phyloP scores from a whole-genome alignment of 2,113 vertebrate genomes.

The Carassius auratus region DNA sequence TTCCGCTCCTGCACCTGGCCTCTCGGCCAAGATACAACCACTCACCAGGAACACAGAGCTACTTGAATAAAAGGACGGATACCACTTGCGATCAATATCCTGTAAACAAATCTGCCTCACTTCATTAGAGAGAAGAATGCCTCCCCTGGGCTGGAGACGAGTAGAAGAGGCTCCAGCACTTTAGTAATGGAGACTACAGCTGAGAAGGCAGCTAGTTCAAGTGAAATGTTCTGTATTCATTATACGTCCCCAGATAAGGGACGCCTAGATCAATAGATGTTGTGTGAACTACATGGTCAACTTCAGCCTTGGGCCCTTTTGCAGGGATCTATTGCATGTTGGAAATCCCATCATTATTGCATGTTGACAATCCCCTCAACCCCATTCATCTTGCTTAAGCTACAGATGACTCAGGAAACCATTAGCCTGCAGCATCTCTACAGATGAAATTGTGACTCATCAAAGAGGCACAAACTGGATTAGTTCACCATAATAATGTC shows the following conservation, averaged over 20 bases:
- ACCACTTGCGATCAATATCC: conserved; percentile 35
- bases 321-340: conserved; percentile 11
- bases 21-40: background rate
- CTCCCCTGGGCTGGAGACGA: conserved; percentile 24
- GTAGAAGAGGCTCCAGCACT: background rate
- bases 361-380: background rate
- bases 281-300: conserved; percentile 5
- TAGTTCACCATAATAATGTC: conserved; percentile 3
- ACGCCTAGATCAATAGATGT: conserved; percentile 1
- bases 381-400: conserved; percentile 20
- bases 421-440: conserved; percentile 6
- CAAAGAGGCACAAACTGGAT: background rate
- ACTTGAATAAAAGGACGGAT: conserved; percentile 1
- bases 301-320: conserved; percentile 13
- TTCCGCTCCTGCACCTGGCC: conserved; percentile 59
- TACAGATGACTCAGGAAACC: conserved; percentile 14
- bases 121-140: conserved; percentile 54
- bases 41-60: background rate
- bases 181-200: conserved; percentile 21
- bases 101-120: conserved; percentile 41
- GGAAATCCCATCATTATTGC: conserved; percentile 20
- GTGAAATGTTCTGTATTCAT: conserved; percentile 23
- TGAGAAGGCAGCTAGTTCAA: background rate
- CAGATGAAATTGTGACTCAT: conserved; percentile 4
- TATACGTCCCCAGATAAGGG: background rate